These are phyloP conservation scores for Paradisaea rubra DNA, from an alignment of 2,113 vertebrate species.

Conservation along the genomic window DNA sequence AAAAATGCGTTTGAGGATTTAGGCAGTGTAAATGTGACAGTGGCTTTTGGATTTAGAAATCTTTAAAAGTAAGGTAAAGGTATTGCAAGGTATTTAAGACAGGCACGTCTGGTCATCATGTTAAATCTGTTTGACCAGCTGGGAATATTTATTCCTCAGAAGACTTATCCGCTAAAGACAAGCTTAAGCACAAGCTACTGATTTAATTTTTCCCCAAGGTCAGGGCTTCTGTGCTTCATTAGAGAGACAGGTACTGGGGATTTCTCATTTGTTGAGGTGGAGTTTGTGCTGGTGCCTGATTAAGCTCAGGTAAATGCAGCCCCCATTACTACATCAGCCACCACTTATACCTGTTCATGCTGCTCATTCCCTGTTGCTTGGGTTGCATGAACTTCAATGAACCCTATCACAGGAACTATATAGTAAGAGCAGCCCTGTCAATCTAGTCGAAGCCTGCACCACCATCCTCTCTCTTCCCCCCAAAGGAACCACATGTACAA, in stretches of 20 bases:
- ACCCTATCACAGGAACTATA: neutral
- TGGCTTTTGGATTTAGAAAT: neutral
- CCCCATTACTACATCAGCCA: neutral
- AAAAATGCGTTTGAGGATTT: neutral
- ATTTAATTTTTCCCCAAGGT: neutral
- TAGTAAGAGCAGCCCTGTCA: neutral
- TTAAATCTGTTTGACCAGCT: neutral
- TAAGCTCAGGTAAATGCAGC: neutral
- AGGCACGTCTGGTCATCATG: neutral
- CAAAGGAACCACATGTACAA: neutral
- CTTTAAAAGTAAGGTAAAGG: neutral
- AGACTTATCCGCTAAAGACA: neutral
- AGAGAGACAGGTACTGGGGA: neutral
- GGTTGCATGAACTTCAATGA: neutral
- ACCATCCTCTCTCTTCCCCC: neutral
- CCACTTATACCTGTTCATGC: neutral
- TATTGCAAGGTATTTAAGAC: neutral
- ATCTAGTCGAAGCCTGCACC: neutral
- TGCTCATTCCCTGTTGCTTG: neutral
- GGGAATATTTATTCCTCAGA: neutral
- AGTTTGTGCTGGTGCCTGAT: neutral
- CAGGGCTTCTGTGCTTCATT: neutral
- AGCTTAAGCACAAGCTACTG: neutral
- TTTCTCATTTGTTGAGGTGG: neutral
- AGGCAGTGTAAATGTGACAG: neutral